These are phyloP conservation scores for Eupristina koningsbergeri DNA, from an alignment of 1,140 invertebrate species.

Conservation along the genomic window DNA sequence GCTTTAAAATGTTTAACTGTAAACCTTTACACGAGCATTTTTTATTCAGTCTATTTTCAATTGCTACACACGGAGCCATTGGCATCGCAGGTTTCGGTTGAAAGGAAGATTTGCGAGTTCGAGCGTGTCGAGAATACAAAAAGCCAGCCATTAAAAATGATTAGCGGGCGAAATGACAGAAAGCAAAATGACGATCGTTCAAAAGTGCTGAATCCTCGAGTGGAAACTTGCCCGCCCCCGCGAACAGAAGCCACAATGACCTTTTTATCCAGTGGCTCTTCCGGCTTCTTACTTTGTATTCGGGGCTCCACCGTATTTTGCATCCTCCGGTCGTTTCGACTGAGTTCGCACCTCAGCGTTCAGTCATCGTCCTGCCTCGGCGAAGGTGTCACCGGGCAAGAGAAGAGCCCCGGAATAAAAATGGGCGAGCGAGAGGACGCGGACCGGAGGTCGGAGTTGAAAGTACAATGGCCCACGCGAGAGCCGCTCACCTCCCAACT, in stretches of 20 bases:
- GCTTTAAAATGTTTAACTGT: neutral
- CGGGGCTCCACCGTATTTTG: neutral
- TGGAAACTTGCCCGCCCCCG: neutral
- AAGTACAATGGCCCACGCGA: constrained; percentile 7
- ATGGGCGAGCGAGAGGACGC: neutral
- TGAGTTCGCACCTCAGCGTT: constrained; percentile 13
- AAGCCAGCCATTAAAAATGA: neutral
- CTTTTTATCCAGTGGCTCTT: neutral
- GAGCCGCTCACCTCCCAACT: neutral
- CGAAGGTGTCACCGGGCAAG: too few species aligned
- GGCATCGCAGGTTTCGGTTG: neutral
- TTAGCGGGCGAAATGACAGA: neutral
- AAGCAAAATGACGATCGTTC: neutral
- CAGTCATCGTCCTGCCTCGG: too few species aligned
- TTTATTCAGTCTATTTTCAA: neutral
- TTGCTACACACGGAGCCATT: neutral
- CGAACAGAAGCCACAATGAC: neutral
- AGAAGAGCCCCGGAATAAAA: too few species aligned
- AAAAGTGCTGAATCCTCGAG: neutral
- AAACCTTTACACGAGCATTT: neutral
- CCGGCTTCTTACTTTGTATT: neutral
- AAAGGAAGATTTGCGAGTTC: neutral
- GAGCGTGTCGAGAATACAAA: neutral
- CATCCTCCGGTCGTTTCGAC: neutral
- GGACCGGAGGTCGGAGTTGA: neutral